A percentile compares a stretch with the other conserved stretches of the same genome.
Evolutionary conservation across 2,888 invertebrate genomes (phyloP).

Genomic region (Tridacna crocea): DNA sequence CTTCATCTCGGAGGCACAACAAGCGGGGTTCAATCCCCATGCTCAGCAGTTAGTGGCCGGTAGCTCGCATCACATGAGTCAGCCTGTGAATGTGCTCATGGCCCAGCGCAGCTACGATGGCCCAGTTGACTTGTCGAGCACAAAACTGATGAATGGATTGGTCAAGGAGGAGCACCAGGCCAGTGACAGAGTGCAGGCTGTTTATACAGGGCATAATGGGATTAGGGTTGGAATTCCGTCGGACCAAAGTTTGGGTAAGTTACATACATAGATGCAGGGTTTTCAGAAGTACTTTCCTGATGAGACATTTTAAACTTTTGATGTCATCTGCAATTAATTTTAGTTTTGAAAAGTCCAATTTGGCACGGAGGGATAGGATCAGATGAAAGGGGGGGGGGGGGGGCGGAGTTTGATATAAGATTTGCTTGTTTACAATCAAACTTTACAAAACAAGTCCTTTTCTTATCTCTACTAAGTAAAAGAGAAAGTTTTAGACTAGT

Average conservation of each 20-base stretch:
- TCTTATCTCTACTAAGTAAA: no score
- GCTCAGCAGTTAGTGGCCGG: constrained; percentile 62
- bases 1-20: constrained; percentile 46
- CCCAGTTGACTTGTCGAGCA: constrained; percentile 78
- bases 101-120: constrained; percentile 74
- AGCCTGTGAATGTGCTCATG: constrained; percentile 71
- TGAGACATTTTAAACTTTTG: no score
- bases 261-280: not conserved
- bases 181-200: constrained; percentile 33
- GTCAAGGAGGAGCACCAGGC: constrained; percentile 35
- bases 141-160: constrained; percentile 68
- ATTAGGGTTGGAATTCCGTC: constrained; percentile 77
- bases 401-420: no score
- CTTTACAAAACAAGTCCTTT: no score
- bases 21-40: constrained; percentile 38
- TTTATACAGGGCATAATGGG: constrained; percentile 57
- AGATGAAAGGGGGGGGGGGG: no score
- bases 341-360: no score
- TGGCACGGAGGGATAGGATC: no score
- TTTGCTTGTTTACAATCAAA: no score
- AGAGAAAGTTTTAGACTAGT: no score
- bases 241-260: constrained; percentile 56
- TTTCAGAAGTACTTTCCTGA: no score
- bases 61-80: constrained; percentile 54
- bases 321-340: no score